phyloP scores from a whole-genome alignment of 2,888 invertebrate species.

The Bhutanitis thaidina region DNA sequence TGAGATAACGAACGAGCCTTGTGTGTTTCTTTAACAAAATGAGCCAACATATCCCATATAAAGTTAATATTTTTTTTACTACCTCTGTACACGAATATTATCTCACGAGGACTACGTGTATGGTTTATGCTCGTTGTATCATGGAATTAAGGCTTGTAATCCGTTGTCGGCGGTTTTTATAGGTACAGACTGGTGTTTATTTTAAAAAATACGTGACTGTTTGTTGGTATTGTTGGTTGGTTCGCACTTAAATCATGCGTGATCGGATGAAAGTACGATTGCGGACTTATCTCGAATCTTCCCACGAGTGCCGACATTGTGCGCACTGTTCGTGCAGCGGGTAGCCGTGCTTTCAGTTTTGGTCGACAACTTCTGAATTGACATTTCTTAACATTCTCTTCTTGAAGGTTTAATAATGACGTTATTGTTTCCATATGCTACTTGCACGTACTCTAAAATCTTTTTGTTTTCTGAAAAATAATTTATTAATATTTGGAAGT shows the following conservation, averaged over 20 bases:
- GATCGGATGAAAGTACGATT: slow-evolving; percentile 70
- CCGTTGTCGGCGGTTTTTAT: slow-evolving; percentile 21
- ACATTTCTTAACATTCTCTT: no score
- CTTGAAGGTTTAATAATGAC: no score
- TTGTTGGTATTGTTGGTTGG: slow-evolving; percentile 52
- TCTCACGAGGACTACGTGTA: background rate
- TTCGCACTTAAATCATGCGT: slow-evolving; percentile 73
- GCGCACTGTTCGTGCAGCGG: slow-evolving; percentile 25
- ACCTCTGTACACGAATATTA: background rate
- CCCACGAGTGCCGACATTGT: slow-evolving; percentile 56
- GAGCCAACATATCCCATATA: background rate
- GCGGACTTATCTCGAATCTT: slow-evolving; percentile 60
- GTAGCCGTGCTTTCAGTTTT: background rate
- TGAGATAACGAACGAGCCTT: background rate
- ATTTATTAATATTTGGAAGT: no score
- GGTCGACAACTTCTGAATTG: background rate
- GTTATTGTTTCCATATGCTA: no score
- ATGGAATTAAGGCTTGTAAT: slow-evolving; percentile 15
- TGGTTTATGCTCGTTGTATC: background rate
- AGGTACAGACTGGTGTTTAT: slow-evolving; percentile 4
- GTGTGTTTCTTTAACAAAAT: background rate
- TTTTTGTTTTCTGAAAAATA: no score
- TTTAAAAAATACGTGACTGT: slow-evolving; percentile 37
- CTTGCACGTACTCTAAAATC: no score
- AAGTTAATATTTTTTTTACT: background rate